Base-by-base conservation (phyloP, 2,888 invertebrate species). In the Parasteatoda lunata region DNA sequence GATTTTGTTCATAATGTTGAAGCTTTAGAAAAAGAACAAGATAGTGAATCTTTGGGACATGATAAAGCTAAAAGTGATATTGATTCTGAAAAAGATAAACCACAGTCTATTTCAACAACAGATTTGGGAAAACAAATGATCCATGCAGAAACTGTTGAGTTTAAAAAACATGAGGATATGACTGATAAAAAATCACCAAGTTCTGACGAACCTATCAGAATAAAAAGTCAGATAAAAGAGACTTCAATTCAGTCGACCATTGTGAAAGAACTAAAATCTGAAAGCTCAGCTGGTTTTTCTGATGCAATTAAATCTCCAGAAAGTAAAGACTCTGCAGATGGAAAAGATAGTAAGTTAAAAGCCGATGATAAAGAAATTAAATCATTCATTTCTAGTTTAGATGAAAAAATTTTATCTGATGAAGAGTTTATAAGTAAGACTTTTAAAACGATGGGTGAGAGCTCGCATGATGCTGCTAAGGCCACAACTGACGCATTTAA, bases 371-470 rank as follows among this genome's bases (percentile, higher is more conserved):
- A 30, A 30, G 30, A 30, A 30, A 30, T 30, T 54, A 54, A 8
- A 54, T 54, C 54, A 11, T 54, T 54, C 13, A 54, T 54, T 54
- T 54, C 54, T 4, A 54, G 54, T 13, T 54, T 54, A 54, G 54
- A 54, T 8, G 48, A 52, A 45, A 52, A 72, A 59, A 15, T 81
- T 15, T 9, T 65, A 30, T 66, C 69, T 7, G 76, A 85, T 72
- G 85, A 85, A 59, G 85, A 85, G 77, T 85, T 79, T 11, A 80
- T 85, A 45, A 85, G 54, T n/a, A 71, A 71, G 54, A 85, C 85
- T 8, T 80, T 80, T 9, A 85, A 73, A n/a, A 85, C 75, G 11
- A 47, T 85, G 13, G 66, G 76, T 5, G 80, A 85, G 72, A 54
- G 65, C 69, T 79, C 78, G 11, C 70, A 69, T 65, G 84, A 85